Conservation (phyloP, 1,140 invertebrate genomes). For the Macrocentrus cingulum region DNA sequence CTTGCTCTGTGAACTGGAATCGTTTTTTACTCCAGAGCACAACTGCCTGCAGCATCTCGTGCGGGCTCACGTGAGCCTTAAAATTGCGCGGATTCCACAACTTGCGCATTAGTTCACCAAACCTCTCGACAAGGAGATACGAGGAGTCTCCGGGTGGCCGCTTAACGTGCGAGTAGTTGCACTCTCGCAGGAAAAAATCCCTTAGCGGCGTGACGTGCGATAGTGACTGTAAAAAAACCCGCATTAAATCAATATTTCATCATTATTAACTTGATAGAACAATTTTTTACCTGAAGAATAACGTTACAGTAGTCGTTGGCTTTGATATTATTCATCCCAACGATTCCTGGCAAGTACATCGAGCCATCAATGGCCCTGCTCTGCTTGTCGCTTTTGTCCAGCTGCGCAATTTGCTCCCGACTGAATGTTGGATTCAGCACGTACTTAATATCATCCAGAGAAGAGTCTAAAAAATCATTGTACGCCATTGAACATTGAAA, state of each 20-base stretch:
- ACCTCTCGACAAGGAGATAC: constrained; percentile 91
- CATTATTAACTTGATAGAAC: not conserved
- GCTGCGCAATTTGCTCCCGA: constrained; percentile 72
- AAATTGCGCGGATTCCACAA: constrained; percentile 99
- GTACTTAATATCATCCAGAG: constrained; percentile 98
- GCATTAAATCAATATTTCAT: not conserved
- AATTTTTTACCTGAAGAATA: constrained; percentile 79
- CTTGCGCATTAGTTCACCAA: constrained; percentile 96
- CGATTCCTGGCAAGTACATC: constrained; percentile 93
- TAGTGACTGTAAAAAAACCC: constrained; percentile 69
- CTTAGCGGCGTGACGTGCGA: constrained; percentile 92
- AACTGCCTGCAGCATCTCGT: constrained; percentile 99
- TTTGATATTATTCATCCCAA: constrained; percentile 99
- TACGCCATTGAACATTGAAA: too few species aligned
- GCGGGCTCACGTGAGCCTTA: constrained; percentile 98
- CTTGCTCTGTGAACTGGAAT: constrained; percentile 98
- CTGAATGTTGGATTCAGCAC: constrained; percentile 97
- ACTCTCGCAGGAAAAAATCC: constrained; percentile 93
- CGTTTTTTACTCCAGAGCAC: constrained; percentile 97
- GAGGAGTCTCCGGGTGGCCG: constrained; percentile 90
- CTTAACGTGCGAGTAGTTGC: constrained; percentile 87
- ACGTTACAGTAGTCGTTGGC: constrained; percentile 99
- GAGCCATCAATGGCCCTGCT: constrained; percentile 96
- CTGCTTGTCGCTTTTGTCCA: constrained; percentile 84
- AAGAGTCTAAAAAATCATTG: constrained; percentile 75